A percentile compares a stretch with the other conserved stretches of the same genome.
Conservation (phyloP, 2,113 vertebrate genomes). For the Callipepla squamata region DNA sequence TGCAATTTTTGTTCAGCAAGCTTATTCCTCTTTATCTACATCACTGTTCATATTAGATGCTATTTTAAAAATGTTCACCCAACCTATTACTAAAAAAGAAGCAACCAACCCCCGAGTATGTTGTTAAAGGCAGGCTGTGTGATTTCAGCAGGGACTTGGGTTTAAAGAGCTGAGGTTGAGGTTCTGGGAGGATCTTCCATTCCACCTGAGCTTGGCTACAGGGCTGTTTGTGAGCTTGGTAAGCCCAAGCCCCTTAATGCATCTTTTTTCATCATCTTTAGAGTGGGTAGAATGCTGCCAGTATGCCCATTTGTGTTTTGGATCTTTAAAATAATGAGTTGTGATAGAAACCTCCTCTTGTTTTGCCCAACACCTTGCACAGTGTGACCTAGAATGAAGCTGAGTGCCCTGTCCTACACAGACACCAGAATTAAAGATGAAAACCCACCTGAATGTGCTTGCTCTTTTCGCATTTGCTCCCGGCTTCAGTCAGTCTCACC, state of each 20-base stretch:
- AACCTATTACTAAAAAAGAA: conserved; percentile 29
- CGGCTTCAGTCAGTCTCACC: background rate
- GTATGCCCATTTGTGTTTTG: background rate
- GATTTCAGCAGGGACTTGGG: background rate
- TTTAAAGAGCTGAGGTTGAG: background rate
- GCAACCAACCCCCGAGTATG: background rate
- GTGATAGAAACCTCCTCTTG: background rate
- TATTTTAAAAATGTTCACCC: conserved; percentile 38
- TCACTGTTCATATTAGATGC: conserved; percentile 16
- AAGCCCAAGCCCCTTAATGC: background rate
- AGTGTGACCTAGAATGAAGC: background rate
- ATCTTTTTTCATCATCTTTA: background rate
- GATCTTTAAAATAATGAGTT: background rate
- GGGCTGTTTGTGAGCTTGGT: background rate
- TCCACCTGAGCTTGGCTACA: background rate
- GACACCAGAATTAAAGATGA: background rate
- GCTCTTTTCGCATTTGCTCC: background rate
- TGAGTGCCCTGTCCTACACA: background rate
- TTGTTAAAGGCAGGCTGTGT: background rate
- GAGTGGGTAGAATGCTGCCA: background rate
- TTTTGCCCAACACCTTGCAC: background rate
- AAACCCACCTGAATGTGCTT: background rate
- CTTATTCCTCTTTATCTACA: conserved; percentile 21
- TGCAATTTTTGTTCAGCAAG: conserved; percentile 40
- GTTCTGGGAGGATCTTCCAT: background rate